Percentiles rank a stretch among this genome's conserved stretches.
These are phyloP conservation scores for Trissolcus basalis DNA, from an alignment of 1,140 invertebrate species.

Conservation along the genomic window DNA sequence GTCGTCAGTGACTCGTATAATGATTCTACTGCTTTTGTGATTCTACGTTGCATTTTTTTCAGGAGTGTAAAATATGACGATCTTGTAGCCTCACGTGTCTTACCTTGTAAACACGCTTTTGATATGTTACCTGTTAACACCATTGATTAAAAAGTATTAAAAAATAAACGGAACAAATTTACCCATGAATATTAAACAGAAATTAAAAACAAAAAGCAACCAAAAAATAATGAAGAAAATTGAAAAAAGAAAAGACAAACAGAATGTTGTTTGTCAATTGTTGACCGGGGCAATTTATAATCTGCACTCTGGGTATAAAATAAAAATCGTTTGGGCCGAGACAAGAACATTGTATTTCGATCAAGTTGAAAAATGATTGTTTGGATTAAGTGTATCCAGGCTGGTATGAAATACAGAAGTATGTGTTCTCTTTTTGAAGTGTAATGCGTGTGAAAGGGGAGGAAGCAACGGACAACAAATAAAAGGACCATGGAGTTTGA, in stretches of 20 bases:
- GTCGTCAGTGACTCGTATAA: constrained; percentile 54
- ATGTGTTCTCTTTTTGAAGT: constrained; percentile 24
- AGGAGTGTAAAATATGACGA: constrained; percentile 51
- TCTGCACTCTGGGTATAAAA: background rate
- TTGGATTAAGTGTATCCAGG: constrained; percentile 30
- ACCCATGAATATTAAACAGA: no score
- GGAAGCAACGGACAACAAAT: constrained; percentile 2
- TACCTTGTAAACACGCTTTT: constrained; percentile 57
- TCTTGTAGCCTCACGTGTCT: constrained; percentile 33
- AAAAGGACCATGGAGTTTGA: constrained; percentile 24
- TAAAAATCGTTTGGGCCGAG: constrained; percentile 4
- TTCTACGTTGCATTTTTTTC: constrained; percentile 40
- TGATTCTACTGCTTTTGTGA: constrained; percentile 52
- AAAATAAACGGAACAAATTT: no score
- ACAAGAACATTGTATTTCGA: constrained; percentile 14
- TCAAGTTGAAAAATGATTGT: constrained; percentile 42
- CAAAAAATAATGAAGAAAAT: no score
- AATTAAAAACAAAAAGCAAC: no score
- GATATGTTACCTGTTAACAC: constrained; percentile 59
- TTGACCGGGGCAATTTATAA: no score
- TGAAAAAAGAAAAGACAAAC: no score
- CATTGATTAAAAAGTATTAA: constrained; percentile 1
- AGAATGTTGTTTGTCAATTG: no score
- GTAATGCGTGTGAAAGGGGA: constrained; percentile 23
- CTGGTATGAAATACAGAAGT: constrained; percentile 32